Base-by-base conservation (phyloP, 2,888 invertebrate genomes). In the Drosophila fulvimacula region DNA sequence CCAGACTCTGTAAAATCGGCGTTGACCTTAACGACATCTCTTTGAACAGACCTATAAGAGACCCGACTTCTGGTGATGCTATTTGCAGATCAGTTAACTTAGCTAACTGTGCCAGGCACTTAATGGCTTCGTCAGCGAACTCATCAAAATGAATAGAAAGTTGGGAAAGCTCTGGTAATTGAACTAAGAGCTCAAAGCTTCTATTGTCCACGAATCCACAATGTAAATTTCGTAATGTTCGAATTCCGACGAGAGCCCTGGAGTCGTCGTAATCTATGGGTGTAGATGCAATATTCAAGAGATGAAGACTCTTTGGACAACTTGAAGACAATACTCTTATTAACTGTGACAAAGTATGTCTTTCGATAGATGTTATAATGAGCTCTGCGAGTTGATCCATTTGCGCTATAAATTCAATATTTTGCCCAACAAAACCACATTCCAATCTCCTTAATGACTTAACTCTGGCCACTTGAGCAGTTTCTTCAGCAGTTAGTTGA, bases 371-470 rank as follows among this genome's bases (percentile, higher is more conserved):
- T 39, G 1, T n/a, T n/a, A 59, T 30, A 6, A 9, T 41, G 2
- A 59, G 59, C 11, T 52, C 39, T 39, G 19, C n/a, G 1, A 59
- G n/a, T 10, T 36, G 6, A 17, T 5, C 7, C n/a, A 51, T 32
- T 34, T 24, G 17, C 13, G 17, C 15, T 6, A 58, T 3, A 2
- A 19, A 15, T 48, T 58, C 36, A 10, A 58, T 11, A 27, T 58
- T 27, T 9, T 48, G 6, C 0, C 27, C 48, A 19, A 9, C 17
- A 24, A 58, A 49, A 24, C 27, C 57, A 15, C 32, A 17, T 15
- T 17, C 17, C 17, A 58, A 24, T 15, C 13, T 58, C 13, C 15
- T 58, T 3, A 58, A 15, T 24, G 57, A 17, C 2, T 27, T 10
- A 6, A 58, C 6, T 17, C 6, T 13, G 5, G 34, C 13, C 13